Percentiles rank a stretch among this genome's conserved stretches.
These are phyloP conservation scores for Montipora foliosa DNA, from an alignment of 64 coral and sea anemone genomes.

Conservation along the genomic window DNA sequence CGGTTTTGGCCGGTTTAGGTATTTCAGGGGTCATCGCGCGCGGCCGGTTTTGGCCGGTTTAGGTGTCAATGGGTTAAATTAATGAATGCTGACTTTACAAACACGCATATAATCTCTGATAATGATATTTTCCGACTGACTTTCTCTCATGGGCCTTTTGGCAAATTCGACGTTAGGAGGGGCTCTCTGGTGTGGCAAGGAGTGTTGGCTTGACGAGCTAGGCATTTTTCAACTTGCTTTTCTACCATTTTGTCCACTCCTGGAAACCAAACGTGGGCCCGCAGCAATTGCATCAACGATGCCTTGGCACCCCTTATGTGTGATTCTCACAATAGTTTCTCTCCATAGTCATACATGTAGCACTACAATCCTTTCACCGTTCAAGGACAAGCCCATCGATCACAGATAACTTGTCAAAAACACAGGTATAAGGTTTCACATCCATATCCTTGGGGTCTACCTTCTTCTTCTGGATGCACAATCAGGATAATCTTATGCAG, in stretches of 20 bases:
- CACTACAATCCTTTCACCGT: constrained; percentile 55
- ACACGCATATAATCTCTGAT: no score
- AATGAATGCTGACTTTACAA: no score
- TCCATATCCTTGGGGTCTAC: neutral
- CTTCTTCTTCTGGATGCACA: neutral
- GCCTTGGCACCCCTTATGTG: constrained; percentile 25
- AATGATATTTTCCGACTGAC: no score
- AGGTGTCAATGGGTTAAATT: no score
- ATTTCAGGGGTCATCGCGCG: no score
- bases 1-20: no score
- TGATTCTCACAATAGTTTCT: neutral
- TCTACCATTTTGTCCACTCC: neutral
- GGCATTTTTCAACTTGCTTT: neutral
- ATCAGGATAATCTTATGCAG: neutral
- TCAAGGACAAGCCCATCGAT: constrained; percentile 23
- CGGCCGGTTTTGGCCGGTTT: no score
- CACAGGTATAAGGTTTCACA: neutral
- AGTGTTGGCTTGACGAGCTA: neutral
- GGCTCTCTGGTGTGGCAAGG: constrained; percentile 24
- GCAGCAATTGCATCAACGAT: constrained; percentile 21
- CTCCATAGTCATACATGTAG: neutral
- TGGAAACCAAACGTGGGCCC: constrained; percentile 53
- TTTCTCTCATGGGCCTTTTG: neutral
- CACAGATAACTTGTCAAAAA: neutral
- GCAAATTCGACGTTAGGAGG: neutral